phyloP scores from a whole-genome alignment of 2,113 vertebrate species.

The Tapirus terrestris region DNA sequence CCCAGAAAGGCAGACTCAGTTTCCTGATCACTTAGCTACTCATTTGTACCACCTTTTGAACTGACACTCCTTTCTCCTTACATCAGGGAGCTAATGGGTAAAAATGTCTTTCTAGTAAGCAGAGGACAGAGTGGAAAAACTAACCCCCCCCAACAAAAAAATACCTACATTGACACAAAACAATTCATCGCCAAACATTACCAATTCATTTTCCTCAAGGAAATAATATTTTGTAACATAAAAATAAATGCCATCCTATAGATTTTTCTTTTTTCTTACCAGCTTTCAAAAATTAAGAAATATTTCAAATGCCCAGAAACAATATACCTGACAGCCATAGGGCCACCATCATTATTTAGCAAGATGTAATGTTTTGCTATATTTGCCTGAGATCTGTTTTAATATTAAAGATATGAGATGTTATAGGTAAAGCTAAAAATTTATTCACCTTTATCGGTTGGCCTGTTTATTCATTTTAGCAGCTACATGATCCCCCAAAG shows the following conservation, averaged over 20 bases:
- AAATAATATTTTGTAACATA: neutral
- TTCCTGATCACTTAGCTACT: neutral
- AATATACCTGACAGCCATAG: neutral
- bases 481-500: neutral
- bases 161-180: neutral
- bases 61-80: neutral
- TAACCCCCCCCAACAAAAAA: neutral
- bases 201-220: neutral
- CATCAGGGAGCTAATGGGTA: neutral
- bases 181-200: neutral
- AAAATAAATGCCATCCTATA: neutral
- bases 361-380: neutral
- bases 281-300: constrained; percentile 20
- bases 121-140: neutral
- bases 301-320: neutral
- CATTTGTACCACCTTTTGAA: neutral
- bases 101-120: neutral
- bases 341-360: neutral
- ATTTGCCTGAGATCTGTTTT: neutral
- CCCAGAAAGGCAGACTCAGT: neutral
- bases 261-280: neutral
- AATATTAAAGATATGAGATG: neutral
- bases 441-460: neutral
- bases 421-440: neutral
- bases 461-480: neutral